These are phyloP conservation scores for Diarsia dahlii DNA, from an alignment of 2,888 invertebrate species.

Conservation along the genomic window DNA sequence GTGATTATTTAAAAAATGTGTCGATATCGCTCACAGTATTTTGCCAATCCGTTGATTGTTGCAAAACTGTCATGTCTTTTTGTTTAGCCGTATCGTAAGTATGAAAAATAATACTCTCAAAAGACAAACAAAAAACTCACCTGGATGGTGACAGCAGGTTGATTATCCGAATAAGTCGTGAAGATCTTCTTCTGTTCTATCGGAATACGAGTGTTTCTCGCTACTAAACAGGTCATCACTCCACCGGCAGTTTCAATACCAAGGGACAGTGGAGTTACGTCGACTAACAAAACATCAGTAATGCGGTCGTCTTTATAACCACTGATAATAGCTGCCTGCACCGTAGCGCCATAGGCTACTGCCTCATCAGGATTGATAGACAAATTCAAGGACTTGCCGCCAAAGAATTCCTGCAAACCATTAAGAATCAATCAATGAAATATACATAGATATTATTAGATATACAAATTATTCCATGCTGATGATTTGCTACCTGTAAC, in stretches of 20 bases:
- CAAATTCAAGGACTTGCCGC: slow-evolving; percentile 96
- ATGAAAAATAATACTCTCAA: background rate
- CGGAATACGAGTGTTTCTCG: slow-evolving; percentile 95
- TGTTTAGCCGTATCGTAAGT: background rate
- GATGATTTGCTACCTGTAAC: slow-evolving; percentile 87
- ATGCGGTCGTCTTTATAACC: slow-evolving; percentile 93
- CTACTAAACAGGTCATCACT: slow-evolving; percentile 96
- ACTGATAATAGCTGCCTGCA: slow-evolving; percentile 97
- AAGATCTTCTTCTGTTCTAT: slow-evolving; percentile 95
- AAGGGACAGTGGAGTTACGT: slow-evolving; percentile 94
- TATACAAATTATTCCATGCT: background rate
- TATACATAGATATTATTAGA: background rate
- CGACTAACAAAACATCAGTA: slow-evolving; percentile 95
- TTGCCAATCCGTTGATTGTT: background rate
- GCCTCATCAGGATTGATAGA: slow-evolving; percentile 98
- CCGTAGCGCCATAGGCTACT: slow-evolving; percentile 98
- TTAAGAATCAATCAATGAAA: slow-evolving; percentile 14
- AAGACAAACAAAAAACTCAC: slow-evolving; percentile 70
- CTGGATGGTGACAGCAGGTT: slow-evolving; percentile 96
- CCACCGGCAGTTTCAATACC: slow-evolving; percentile 96
- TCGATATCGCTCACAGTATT: background rate
- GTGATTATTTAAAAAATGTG: background rate
- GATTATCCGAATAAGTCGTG: slow-evolving; percentile 98
- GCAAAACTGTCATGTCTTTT: background rate
- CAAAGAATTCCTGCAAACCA: slow-evolving; percentile 92